A percentile compares a stretch with the other conserved stretches of the same genome.
Evolutionary conservation across 1,140 invertebrate species (phyloP).

Genomic region (Eueides isabella): DNA sequence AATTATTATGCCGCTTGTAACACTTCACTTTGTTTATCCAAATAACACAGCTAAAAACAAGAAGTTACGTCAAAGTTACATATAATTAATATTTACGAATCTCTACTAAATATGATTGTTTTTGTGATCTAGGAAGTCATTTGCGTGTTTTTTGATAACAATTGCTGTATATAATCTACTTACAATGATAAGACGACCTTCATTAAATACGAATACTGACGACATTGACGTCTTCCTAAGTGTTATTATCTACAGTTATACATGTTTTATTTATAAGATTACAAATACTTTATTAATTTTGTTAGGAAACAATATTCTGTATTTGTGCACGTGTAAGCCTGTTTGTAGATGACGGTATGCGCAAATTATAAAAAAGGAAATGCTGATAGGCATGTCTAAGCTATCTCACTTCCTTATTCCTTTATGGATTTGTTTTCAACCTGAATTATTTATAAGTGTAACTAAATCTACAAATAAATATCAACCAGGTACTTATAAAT

Average conservation of each 20-base stretch:
- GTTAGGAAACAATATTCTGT: background rate
- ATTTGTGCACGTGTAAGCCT: background rate
- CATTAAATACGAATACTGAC: constrained; percentile 51
- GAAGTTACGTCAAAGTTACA: too few species aligned
- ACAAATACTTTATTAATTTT: background rate
- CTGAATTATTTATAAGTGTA: too few species aligned
- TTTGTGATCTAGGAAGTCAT: constrained; percentile 59
- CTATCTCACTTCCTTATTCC: constrained; percentile 10
- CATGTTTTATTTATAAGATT: constrained; percentile 3
- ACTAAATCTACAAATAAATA: too few species aligned
- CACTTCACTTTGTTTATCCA: too few species aligned
- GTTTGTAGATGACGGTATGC: background rate
- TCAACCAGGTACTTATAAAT: background rate
- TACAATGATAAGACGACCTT: constrained; percentile 69
- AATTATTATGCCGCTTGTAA: too few species aligned
- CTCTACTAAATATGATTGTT: background rate
- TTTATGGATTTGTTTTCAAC: constrained; percentile 9
- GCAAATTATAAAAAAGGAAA: background rate
- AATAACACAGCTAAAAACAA: too few species aligned
- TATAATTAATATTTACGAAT: background rate
- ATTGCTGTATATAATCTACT: constrained; percentile 77
- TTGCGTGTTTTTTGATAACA: constrained; percentile 72
- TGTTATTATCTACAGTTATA: constrained; percentile 16
- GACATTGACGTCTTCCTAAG: constrained; percentile 18
- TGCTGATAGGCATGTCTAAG: background rate